These are phyloP conservation scores for Chrysemys picta DNA, from an alignment of 2,113 vertebrate genomes.

Conservation along the genomic window DNA sequence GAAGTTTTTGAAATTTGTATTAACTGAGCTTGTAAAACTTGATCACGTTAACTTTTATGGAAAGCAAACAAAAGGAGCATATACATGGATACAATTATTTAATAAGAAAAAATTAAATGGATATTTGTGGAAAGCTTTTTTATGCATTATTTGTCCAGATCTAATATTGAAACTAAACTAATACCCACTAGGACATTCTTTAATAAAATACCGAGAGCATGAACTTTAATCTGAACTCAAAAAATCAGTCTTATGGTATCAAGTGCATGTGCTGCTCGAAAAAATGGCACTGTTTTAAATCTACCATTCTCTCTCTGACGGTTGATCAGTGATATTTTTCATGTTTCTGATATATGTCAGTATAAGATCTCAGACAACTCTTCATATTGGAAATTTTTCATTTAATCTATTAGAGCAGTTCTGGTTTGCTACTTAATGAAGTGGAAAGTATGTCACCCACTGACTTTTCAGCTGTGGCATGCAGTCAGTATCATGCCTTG, in stretches of 20 bases:
- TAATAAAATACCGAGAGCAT: background rate
- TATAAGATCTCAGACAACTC: background rate
- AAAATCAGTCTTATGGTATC: background rate
- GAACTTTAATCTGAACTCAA: background rate
- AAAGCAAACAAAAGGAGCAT: background rate
- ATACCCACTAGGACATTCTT: background rate
- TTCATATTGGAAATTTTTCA: background rate
- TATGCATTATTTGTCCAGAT: background rate
- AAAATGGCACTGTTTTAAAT: background rate
- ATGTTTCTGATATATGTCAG: background rate
- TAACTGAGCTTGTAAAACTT: background rate
- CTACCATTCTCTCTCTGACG: background rate
- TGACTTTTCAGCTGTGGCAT: background rate
- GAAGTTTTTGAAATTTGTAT: background rate
- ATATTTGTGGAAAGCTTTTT: background rate
- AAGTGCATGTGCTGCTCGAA: background rate
- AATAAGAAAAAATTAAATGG: background rate
- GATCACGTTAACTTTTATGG: background rate
- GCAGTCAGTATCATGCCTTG: background rate
- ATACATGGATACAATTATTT: background rate
- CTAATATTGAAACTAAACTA: background rate
- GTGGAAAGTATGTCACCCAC: background rate
- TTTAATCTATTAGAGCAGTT: background rate
- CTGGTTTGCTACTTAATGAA: background rate
- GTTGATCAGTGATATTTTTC: background rate